Evolutionary conservation across 2,888 invertebrate genomes (phyloP).

Genomic region (Thecophora atra): DNA sequence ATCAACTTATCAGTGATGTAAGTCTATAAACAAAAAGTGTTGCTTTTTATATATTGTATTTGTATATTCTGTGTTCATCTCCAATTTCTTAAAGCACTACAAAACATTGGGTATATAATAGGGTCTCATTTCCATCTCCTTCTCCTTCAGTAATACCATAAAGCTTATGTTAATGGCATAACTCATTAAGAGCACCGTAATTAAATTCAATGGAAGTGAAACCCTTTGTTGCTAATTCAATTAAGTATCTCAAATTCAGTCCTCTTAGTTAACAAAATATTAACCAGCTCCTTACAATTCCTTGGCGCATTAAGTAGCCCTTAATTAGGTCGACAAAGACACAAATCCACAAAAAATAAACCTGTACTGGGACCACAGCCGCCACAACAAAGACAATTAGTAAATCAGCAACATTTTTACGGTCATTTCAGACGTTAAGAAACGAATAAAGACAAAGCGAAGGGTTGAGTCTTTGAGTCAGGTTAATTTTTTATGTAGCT

Average conservation of each 20-base stretch:
- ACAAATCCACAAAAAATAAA: constrained; percentile 19
- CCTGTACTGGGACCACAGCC: not conserved
- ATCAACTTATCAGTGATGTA: not conserved
- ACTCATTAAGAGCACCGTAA: no score
- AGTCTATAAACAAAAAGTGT: no score
- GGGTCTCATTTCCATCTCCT: not conserved
- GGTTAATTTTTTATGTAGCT: not conserved
- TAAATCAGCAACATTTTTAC: constrained; percentile 27
- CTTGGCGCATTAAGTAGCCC: not conserved
- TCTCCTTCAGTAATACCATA: no score
- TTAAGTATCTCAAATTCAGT: no score
- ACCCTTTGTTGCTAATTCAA: no score
- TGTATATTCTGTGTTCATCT: no score
- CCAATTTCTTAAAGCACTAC: not conserved
- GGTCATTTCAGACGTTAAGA: constrained; percentile 17
- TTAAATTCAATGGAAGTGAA: no score
- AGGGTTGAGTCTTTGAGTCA: constrained; percentile 3
- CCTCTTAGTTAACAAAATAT: not conserved
- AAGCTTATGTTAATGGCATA: no score
- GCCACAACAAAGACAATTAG: not conserved
- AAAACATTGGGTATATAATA: not conserved
- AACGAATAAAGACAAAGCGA: not conserved
- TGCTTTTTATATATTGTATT: not conserved
- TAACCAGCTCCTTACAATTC: constrained; percentile 9
- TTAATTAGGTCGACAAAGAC: not conserved